phyloP scores from a whole-genome alignment of 2,113 vertebrate genomes.

The Lophura nycthemera region DNA sequence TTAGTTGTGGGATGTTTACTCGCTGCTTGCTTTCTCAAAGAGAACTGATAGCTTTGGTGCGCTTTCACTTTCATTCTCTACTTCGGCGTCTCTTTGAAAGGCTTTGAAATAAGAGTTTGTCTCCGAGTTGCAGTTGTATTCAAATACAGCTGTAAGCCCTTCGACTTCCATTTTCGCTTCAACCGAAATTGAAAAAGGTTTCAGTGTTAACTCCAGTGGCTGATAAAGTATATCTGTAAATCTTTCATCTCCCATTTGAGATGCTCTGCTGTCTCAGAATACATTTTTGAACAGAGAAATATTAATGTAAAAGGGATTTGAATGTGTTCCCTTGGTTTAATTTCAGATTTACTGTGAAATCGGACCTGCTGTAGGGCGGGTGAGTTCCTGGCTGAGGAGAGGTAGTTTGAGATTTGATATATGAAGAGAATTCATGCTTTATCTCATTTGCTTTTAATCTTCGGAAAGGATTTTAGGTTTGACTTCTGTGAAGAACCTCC shows the following conservation, averaged over 20 bases:
- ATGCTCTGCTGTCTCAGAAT: neutral
- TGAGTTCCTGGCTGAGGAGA: neutral
- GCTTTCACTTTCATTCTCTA: conserved; percentile 69
- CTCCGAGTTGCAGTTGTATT: neutral
- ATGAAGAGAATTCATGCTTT: neutral
- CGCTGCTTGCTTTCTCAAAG: neutral
- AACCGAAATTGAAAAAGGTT: neutral
- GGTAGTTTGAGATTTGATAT: neutral
- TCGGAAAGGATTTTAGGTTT: neutral
- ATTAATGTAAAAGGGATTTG: neutral
- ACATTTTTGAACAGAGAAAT: neutral
- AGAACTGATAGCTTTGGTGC: neutral
- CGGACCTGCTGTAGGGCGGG: neutral
- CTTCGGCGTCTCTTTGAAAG: neutral
- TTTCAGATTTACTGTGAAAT: neutral
- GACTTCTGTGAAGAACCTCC: neutral
- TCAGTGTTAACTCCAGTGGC: neutral
- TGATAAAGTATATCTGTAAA: neutral
- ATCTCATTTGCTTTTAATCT: neutral
- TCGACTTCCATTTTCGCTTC: neutral
- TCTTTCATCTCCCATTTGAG: neutral
- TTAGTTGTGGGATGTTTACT: neutral
- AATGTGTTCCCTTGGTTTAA: fast-evolving
- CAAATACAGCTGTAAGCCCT: neutral
- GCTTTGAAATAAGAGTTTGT: neutral